A percentile compares a stretch with the other conserved stretches of the same genome.
Conservation (phyloP, 2,113 vertebrate genomes). For the Nasalis larvatus region DNA sequence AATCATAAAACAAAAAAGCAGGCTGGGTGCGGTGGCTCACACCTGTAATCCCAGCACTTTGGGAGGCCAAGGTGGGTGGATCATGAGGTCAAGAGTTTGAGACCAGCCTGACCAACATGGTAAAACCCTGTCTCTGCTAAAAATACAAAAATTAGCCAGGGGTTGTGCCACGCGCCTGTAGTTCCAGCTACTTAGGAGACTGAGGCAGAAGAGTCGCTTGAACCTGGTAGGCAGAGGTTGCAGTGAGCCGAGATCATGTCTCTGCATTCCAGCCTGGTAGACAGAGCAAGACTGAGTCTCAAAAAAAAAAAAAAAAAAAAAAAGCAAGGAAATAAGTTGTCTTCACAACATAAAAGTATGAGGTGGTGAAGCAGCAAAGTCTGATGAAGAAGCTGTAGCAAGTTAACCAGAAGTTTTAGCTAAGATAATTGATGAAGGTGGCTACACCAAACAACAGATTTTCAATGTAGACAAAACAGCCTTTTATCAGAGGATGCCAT, state of each 20-base stretch:
- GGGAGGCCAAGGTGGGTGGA: no score
- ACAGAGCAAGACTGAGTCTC: neutral
- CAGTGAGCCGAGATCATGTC: neutral
- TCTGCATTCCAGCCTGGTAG: neutral
- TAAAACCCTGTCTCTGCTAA: no score
- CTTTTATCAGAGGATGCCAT: no score
- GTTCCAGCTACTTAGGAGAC: neutral
- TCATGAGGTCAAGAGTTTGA: no score
- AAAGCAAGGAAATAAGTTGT: neutral
- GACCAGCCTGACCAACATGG: no score
- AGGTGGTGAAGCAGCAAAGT: neutral
- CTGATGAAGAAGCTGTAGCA: neutral
- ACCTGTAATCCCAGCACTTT: no score
- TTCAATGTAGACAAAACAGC: neutral
- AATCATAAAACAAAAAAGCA: no score
- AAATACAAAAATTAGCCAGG: no score
- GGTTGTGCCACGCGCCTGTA: neutral
- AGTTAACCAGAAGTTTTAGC: neutral
- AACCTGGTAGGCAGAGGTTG: neutral
- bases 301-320: neutral
- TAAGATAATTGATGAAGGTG: neutral
- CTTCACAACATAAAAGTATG: neutral
- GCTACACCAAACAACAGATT: neutral
- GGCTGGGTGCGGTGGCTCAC: no score
- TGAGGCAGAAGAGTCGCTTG: neutral